Percentiles rank a stretch among this genome's conserved stretches.
Evolutionary conservation across 2,113 vertebrate genomes (phyloP).

Genomic region (Stigmatopora argus): DNA sequence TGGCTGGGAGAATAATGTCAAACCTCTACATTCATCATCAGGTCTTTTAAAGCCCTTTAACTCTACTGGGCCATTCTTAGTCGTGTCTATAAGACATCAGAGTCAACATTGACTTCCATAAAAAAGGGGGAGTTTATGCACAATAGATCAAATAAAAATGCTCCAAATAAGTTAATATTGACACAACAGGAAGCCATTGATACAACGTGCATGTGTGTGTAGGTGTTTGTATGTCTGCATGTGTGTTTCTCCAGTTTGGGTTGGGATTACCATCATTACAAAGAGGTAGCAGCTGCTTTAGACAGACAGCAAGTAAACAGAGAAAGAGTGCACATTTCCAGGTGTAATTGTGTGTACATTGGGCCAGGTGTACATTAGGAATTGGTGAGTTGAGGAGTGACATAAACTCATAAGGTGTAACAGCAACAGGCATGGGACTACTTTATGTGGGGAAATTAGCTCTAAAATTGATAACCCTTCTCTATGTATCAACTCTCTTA

Average conservation of each 20-base stretch:
- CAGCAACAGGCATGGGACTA: not conserved
- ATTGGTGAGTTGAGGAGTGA: constrained; percentile 13
- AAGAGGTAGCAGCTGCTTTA: constrained; percentile 49
- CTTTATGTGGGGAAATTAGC: not conserved
- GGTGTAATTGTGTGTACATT: constrained; percentile 7
- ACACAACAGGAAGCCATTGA: constrained; percentile 26
- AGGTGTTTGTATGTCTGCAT: not conserved
- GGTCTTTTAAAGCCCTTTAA: constrained; percentile 15
- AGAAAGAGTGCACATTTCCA: constrained; percentile 10
- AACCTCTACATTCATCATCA: constrained; percentile 23
- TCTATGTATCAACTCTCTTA: not conserved
- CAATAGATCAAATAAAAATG: constrained; percentile 39
- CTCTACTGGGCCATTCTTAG: not conserved
- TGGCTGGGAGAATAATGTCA: constrained; percentile 11
- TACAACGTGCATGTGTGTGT: constrained; percentile 9
- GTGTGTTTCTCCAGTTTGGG: constrained; percentile 23
- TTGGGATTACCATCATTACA: constrained; percentile 39
- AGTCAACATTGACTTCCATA: constrained; percentile 8
- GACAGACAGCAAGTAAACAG: constrained; percentile 36
- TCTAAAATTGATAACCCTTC: not conserved
- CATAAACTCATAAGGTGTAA: not conserved
- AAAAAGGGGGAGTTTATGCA: constrained; percentile 3
- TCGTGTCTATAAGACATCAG: constrained; percentile 17
- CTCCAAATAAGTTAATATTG: constrained; percentile 43
- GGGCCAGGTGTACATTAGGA: constrained; percentile 26